Percentiles rank a stretch among this genome's conserved stretches.
phyloP scores from a whole-genome alignment of 35 echinoderm and acorn worm genomes.

The Ophiothrix spiculata region DNA sequence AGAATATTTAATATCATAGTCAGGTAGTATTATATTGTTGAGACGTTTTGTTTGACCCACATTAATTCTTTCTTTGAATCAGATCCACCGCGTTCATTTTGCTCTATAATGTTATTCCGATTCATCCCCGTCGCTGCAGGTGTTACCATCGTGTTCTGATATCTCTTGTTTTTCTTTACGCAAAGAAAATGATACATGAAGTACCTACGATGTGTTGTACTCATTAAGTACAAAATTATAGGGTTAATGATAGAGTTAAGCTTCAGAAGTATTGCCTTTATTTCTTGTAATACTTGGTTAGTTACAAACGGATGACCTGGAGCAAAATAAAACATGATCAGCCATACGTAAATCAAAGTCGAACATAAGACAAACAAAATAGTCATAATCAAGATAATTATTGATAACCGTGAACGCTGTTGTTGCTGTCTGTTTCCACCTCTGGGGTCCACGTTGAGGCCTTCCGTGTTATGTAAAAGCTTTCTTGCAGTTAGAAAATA shows the following conservation, averaged over 20 bases:
- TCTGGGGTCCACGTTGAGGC: background rate
- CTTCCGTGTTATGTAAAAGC: background rate
- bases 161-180: no score
- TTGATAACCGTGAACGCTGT: background rate
- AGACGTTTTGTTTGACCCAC: background rate
- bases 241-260: constrained; percentile 8
- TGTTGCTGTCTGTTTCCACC: constrained; percentile 7
- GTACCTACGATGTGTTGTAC: background rate
- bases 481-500: background rate
- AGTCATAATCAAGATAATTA: background rate
- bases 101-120: background rate
- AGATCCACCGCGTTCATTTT: background rate
- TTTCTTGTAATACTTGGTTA: background rate
- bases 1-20: no score
- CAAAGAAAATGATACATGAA: background rate
- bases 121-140: background rate
- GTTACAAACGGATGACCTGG: no score
- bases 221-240: constrained; percentile 6
- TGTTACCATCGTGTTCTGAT: background rate
- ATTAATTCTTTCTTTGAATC: background rate
- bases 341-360: background rate
- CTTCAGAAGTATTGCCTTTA: background rate
- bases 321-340: background rate
- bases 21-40: background rate
- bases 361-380: background rate